Evolutionary conservation across 2,113 vertebrate species (phyloP).

Genomic region (Cichladusa arquata): DNA sequence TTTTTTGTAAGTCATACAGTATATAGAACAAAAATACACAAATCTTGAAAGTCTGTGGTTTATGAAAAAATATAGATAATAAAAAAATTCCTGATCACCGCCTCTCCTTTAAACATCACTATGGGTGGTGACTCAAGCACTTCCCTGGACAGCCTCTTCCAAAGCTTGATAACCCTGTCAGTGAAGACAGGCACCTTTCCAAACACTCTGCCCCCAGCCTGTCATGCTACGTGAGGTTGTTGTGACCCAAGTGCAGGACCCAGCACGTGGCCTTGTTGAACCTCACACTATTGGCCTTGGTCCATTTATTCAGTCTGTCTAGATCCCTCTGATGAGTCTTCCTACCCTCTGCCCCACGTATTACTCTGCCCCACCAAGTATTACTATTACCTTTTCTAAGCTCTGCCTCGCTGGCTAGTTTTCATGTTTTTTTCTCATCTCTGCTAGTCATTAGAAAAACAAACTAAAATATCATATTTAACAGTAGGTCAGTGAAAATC

Average conservation of each 20-base stretch:
- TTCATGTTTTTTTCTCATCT: neutral
- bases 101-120: neutral
- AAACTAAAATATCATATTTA: neutral
- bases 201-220: neutral
- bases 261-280: neutral
- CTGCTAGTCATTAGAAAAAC: neutral
- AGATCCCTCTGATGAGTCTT: neutral
- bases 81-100: neutral
- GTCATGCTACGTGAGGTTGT: rapidly evolving
- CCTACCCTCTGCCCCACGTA: neutral
- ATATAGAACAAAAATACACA: neutral
- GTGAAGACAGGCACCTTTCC: neutral
- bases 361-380: no score
- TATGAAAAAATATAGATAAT: neutral
- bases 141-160: neutral
- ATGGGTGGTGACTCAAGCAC: neutral
- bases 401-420: neutral
- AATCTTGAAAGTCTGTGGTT: neutral
- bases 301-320: neutral
- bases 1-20: neutral
- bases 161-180: neutral
- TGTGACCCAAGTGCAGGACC: neutral
- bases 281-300: neutral
- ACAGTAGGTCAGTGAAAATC: neutral
- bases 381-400: neutral